phyloP scores from a whole-genome alignment of 2,113 vertebrate genomes.

The Brienomyrus longianalis region DNA sequence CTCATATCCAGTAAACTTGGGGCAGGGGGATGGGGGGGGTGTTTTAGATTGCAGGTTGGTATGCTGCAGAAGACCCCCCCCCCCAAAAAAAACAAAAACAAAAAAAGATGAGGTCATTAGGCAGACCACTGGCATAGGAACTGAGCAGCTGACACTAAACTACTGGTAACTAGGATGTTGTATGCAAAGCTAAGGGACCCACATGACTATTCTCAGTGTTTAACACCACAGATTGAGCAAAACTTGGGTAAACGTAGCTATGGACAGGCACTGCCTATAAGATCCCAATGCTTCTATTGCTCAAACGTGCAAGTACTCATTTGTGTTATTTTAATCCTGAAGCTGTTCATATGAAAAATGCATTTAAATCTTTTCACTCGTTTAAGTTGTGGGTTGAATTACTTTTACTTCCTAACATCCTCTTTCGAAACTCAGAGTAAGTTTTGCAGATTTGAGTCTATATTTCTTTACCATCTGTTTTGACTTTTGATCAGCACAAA shows the following conservation, averaged over 20 bases:
- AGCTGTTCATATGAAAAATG: neutral
- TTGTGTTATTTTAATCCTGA: neutral
- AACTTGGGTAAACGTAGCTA: neutral
- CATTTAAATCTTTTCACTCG: neutral
- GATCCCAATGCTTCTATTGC: neutral
- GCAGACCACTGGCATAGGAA: neutral
- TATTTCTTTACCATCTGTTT: neutral
- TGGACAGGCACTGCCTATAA: neutral
- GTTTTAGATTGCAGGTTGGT: neutral
- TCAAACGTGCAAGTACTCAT: neutral
- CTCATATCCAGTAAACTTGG: constrained; percentile 55
- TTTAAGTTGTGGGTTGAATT: neutral
- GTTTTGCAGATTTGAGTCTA: neutral
- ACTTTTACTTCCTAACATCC: neutral
- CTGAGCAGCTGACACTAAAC: neutral
- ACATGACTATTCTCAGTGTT: neutral
- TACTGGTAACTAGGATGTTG: neutral
- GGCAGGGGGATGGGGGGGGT: constrained; percentile 46
- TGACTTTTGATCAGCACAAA: neutral
- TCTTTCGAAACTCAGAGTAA: neutral
- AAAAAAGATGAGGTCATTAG: neutral
- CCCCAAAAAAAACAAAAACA: neutral
- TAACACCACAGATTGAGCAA: neutral
- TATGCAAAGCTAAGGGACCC: neutral
- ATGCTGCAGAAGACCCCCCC: neutral